Conservation (phyloP, 2,113 vertebrate genomes). For the Erythrocercus mccallii region DNA sequence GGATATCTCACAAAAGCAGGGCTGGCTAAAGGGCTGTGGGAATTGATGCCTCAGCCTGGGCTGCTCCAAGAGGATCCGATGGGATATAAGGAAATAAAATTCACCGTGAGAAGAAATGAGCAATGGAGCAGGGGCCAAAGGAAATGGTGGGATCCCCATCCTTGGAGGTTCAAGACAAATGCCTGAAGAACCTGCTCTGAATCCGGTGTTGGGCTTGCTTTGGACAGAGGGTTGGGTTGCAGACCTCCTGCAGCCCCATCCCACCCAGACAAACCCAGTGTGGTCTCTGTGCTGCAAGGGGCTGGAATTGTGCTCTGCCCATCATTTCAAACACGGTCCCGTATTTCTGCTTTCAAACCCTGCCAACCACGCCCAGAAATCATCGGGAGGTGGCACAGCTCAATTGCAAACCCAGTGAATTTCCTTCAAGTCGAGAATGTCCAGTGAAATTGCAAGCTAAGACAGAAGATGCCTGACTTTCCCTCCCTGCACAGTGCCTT, state of each 20-base stretch:
- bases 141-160: neutral
- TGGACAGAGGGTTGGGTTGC: neutral
- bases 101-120: neutral
- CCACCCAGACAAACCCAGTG: neutral
- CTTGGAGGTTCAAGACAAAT: neutral
- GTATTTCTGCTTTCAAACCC: neutral
- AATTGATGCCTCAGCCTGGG: neutral
- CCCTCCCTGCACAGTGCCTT: neutral
- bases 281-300: neutral
- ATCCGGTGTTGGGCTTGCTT: neutral
- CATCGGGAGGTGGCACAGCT: neutral
- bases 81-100: neutral
- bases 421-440: neutral
- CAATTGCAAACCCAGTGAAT: neutral
- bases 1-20: neutral
- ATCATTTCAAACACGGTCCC: accelerated
- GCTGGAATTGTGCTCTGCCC: neutral
- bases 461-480: neutral
- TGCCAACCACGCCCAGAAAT: neutral
- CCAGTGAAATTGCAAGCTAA: neutral
- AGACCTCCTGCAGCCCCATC: neutral
- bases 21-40: neutral
- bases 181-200: neutral
- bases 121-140: neutral
- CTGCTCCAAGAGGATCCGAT: neutral